Percentiles rank a stretch among this genome's conserved stretches.
Conservation (phyloP, 1,140 invertebrate genomes). For the Centruroides sculpturatus region DNA sequence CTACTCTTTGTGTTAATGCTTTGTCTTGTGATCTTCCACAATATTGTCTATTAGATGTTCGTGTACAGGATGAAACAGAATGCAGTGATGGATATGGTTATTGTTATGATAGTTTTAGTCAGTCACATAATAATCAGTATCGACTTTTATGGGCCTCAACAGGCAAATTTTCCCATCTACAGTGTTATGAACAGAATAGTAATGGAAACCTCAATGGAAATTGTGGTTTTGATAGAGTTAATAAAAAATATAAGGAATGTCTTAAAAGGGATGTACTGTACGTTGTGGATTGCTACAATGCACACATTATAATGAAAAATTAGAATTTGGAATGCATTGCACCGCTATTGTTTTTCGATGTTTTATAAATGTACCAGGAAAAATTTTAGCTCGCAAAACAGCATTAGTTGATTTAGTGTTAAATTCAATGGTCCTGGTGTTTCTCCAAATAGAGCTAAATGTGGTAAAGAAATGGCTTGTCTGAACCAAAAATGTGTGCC, state of each 20-base stretch:
- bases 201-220: conserved; percentile 78
- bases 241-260: conserved; percentile 57
- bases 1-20: conserved; percentile 57
- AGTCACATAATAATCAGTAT: conserved; percentile 83
- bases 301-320: conserved; percentile 73
- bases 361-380: conserved; percentile 54
- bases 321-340: conserved; percentile 94
- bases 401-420: conserved; percentile 80
- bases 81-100: conserved; percentile 68
- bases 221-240: conserved; percentile 75
- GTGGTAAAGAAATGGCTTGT: conserved; percentile 85
- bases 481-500: conserved; percentile 76
- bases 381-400: conserved; percentile 68
- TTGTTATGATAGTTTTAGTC: conserved; percentile 81
- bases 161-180: conserved; percentile 61
- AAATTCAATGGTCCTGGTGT: conserved; percentile 80
- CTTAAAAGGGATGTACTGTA: conserved; percentile 59
- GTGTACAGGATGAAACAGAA: conserved; percentile 68
- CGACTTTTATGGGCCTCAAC: conserved; percentile 85
- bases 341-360: conserved; percentile 64
- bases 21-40: conserved; percentile 81
- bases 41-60: conserved; percentile 82
- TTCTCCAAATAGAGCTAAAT: conserved; percentile 86
- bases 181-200: conserved; percentile 78
- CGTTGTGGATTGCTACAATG: conserved; percentile 91